Evolutionary conservation across 2,888 invertebrate genomes (phyloP), one percentile per base, ranked within the genome.

Genomic region (Aleiodes alternator): DNA sequence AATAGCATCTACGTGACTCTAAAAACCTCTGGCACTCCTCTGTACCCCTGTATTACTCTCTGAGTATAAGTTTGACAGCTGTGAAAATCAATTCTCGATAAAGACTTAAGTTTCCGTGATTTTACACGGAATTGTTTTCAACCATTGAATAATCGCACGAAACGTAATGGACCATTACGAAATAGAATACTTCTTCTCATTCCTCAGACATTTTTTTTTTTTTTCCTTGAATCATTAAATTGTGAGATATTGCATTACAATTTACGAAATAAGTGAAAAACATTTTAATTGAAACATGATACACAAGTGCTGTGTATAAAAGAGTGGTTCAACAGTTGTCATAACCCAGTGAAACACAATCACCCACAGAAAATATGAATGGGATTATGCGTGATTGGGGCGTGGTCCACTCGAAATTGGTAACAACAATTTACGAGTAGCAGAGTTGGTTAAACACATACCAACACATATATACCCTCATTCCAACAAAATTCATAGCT

Each of bases 401-500:
- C 70, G 77, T 76, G 78, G 75, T 74, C 74, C 68, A 56, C 14
- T 11, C 11, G 43, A 43, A 74, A 66, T 48, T 64, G 70, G 68
- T 61, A 51, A 75, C 64, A 56, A 69, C 50, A 64, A 69, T 55
- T 59, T 70, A 74, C 68, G 72, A 68, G 43, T 38, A 75, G 80
- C 82, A 79, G 75, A 80, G 83, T 84, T 87, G 87, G 87, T 87
- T 87, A 87, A 88, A 86, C 82, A 82, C 82, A 79, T 78, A 38
- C 59, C 59, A n/a, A 59, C 31, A 38, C n/a, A n/a, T 9, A 16
- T 23, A 23, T 23, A 23, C 23, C 48, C 48, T 48, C 64, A 48
- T 23, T 11, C 16, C 48, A 16, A 48, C 43, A 48, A 64, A 64
- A 43, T 12, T 48, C 23, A 38, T 71, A 64, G 51, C 31, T 9